Conservation (phyloP, 2,888 invertebrate genomes). For the Dynastes maya region DNA sequence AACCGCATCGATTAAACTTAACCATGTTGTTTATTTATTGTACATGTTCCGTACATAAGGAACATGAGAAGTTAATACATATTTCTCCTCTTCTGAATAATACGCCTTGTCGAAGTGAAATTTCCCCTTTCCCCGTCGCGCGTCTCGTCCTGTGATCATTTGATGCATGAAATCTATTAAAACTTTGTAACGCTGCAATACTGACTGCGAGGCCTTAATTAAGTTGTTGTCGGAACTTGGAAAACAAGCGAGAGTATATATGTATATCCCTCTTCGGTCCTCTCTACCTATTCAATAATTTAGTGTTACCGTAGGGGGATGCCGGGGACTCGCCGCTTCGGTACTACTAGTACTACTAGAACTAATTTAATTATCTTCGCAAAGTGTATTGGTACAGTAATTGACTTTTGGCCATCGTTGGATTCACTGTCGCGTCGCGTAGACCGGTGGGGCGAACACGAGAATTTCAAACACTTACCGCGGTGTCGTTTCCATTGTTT, state of each 20-base stretch:
- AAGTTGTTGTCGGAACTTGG: slow-evolving; percentile 38
- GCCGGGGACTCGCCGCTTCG: background rate
- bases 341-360: slow-evolving; percentile 6
- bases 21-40: background rate
- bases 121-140: background rate
- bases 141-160: background rate
- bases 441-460: background rate
- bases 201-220: slow-evolving; percentile 38
- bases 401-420: slow-evolving; percentile 1
- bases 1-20: slow-evolving; percentile 11
- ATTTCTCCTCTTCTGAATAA: slow-evolving; percentile 4
- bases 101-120: background rate
- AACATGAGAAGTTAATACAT: slow-evolving; percentile 7
- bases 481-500: no score
- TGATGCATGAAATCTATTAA: slow-evolving; percentile 48
- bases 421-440: background rate
- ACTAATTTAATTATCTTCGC: slow-evolving; percentile 18
- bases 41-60: background rate
- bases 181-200: slow-evolving; percentile 44
- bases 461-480: no score
- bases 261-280: background rate
- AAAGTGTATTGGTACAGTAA: slow-evolving; percentile 10
- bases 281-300: slow-evolving; percentile 9
- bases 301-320: background rate
- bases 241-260: background rate